Conservation (phyloP, 2,888 invertebrate species). For the Parnassius apollo region DNA sequence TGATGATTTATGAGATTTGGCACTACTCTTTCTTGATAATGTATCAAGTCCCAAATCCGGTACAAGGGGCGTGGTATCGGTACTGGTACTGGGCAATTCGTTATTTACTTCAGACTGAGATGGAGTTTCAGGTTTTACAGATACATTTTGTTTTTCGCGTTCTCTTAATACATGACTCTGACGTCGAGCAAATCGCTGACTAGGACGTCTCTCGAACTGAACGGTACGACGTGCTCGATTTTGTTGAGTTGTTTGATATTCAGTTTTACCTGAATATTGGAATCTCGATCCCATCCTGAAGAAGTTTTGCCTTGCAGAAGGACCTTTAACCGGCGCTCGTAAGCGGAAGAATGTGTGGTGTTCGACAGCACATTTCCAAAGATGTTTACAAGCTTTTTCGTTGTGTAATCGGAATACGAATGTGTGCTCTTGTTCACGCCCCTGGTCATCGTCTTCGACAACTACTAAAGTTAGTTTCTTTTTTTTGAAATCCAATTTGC, state of each 20-base stretch:
- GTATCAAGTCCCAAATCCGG: conserved; percentile 52
- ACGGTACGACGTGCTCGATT: conserved; percentile 95
- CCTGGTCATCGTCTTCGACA: conserved; percentile 99
- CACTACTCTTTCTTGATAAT: conserved; percentile 78
- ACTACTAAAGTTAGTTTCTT: conserved; percentile 98
- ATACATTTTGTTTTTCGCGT: conserved; percentile 83
- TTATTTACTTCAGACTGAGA: conserved; percentile 49
- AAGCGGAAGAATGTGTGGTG: conserved; percentile 99
- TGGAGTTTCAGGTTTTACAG: conserved; percentile 53
- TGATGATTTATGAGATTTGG: conserved; percentile 79
- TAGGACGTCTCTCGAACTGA: conserved; percentile 97
- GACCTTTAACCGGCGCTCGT: conserved; percentile 92
- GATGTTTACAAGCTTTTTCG: conserved; percentile 98
- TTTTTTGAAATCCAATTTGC: conserved; percentile 98
- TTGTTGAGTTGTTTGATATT: conserved; percentile 97
- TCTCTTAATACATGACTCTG: conserved; percentile 94
- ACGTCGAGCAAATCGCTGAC: conserved; percentile 96
- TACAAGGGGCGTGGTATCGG: conserved; percentile 43
- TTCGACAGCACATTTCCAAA: conserved; percentile 99
- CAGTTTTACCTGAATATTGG: conserved; percentile 96
- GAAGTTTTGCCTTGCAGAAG: conserved; percentile 95
- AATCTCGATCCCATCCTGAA: conserved; percentile 99
- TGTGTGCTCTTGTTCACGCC: conserved; percentile 98
- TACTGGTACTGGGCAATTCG: conserved; percentile 59
- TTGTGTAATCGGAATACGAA: conserved; percentile 98